A percentile compares a stretch with the other conserved stretches of the same genome.
These are phyloP conservation scores for Rhinatrema bivittatum DNA, from an alignment of 2,797 vertebrate genomes.

Conservation along the genomic window DNA sequence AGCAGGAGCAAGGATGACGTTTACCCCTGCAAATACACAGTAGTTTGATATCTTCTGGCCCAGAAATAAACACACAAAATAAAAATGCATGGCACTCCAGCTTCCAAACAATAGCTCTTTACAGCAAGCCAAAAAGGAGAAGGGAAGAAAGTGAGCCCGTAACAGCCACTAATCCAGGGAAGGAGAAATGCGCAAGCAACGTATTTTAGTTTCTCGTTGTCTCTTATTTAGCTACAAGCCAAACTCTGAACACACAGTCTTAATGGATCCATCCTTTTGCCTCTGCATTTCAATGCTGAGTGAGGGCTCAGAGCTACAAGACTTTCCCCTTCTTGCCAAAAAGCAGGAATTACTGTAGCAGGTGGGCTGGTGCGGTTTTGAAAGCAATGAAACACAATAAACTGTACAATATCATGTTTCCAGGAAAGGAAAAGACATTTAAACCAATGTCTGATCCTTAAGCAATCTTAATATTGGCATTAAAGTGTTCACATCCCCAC, in stretches of 20 bases:
- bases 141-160: too few relatives aligned
- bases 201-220: neutral
- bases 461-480: slow-evolving; percentile 50
- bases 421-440: slow-evolving; percentile 48
- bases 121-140: too few relatives aligned
- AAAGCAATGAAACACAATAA: slow-evolving; percentile 63
- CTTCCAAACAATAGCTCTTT: too few relatives aligned
- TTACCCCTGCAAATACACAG: too few relatives aligned
- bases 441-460: slow-evolving; percentile 45
- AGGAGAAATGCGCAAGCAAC: neutral
- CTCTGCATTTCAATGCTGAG: slow-evolving; percentile 31
- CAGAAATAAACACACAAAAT: too few relatives aligned
- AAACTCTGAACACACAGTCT: neutral
- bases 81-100: too few relatives aligned
- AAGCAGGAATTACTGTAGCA: slow-evolving; percentile 59
- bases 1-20: too few relatives aligned
- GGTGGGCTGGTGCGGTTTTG: slow-evolving; percentile 56
- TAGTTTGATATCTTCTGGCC: too few relatives aligned
- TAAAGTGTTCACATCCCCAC: slow-evolving; percentile 47
- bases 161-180: too few relatives aligned
- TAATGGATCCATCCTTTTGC: slow-evolving; percentile 6
- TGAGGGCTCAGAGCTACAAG: slow-evolving; percentile 18
- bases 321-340: slow-evolving; percentile 31
- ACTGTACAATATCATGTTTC: slow-evolving; percentile 56
- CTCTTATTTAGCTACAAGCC: neutral